A percentile compares a stretch with the other conserved stretches of the same genome.
These are phyloP conservation scores for Entomobrya multifasciata DNA, from an alignment of 2,888 invertebrate genomes.

Conservation along the genomic window DNA sequence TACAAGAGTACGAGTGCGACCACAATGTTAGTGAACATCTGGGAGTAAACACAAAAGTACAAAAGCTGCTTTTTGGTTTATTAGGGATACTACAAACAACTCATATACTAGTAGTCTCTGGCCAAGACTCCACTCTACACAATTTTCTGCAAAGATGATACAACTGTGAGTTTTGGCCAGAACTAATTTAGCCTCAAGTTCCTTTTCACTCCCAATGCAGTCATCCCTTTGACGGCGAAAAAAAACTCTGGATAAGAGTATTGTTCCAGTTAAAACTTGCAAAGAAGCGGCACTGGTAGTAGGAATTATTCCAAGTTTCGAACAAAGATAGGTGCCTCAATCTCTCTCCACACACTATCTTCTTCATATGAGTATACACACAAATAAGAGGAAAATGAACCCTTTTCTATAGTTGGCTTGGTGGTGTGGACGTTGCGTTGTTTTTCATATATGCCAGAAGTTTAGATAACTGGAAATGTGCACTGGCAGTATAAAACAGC, in stretches of 20 bases:
- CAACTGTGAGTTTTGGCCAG: constrained; percentile 61
- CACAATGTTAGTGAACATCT: constrained; percentile 70
- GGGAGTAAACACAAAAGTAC: constrained; percentile 57
- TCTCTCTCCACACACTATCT: too few species aligned
- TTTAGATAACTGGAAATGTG: too few species aligned
- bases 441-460: too few species aligned
- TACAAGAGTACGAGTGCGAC: constrained; percentile 48
- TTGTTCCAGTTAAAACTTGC: constrained; percentile 23
- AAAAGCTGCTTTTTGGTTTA: constrained; percentile 59
- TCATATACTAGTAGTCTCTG: not conserved
- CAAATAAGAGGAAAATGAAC: too few species aligned
- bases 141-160: constrained; percentile 15
- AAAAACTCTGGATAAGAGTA: not conserved
- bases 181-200: constrained; percentile 71
- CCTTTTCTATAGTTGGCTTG: too few species aligned
- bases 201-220: constrained; percentile 57
- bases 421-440: too few species aligned
- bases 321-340: constrained; percentile 12
- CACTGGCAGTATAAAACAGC: not conserved
- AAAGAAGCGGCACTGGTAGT: not conserved
- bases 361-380: too few species aligned
- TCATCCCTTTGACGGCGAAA: constrained; percentile 53
- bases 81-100: constrained; percentile 9
- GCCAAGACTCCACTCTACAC: not conserved
- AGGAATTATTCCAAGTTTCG: constrained; percentile 33